Evolutionary conservation across 2,113 vertebrate genomes (phyloP).

Genomic region (Neodontobutis hainanensis): DNA sequence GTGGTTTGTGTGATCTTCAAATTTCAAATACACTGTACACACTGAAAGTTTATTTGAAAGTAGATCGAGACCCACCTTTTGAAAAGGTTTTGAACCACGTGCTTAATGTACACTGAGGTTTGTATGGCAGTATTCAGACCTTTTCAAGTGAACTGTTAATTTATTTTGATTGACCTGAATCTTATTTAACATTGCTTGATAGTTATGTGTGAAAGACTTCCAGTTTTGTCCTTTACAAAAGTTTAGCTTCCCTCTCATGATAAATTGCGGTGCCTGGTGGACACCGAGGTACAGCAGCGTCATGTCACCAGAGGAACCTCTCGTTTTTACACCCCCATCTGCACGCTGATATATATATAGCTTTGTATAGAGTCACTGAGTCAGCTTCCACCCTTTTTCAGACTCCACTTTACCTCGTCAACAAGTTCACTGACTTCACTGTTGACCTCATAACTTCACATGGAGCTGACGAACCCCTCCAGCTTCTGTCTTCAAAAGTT

Average conservation of each 20-base stretch:
- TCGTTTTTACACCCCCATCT: constrained; percentile 40
- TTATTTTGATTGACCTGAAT: no score
- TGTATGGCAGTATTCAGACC: no score
- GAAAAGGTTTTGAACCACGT: no score
- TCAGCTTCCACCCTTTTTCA: constrained; percentile 30
- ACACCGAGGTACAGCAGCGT: constrained; percentile 23
- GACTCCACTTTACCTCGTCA: constrained; percentile 3
- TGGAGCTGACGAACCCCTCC: background rate
- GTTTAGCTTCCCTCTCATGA: constrained; percentile 8
- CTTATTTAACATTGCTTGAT: background rate
- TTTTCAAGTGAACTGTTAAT: no score
- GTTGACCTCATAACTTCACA: constrained; percentile 14
- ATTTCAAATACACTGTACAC: no score
- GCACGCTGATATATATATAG: constrained; percentile 27
- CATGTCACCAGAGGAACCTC: constrained; percentile 23
- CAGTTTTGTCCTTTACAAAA: no score
- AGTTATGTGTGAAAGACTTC: background rate
- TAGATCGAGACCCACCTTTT: no score
- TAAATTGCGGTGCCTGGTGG: constrained; percentile 10
- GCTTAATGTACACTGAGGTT: no score
- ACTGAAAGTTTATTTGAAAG: no score
- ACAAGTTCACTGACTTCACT: constrained; percentile 15
- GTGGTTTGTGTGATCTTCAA: no score
- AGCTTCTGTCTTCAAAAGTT: constrained; percentile 7
- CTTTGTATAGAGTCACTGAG: constrained; percentile 32